A percentile compares a stretch with the other conserved stretches of the same genome.
phyloP scores from a whole-genome alignment of 2,888 invertebrate species.

The Gari tellinella region DNA sequence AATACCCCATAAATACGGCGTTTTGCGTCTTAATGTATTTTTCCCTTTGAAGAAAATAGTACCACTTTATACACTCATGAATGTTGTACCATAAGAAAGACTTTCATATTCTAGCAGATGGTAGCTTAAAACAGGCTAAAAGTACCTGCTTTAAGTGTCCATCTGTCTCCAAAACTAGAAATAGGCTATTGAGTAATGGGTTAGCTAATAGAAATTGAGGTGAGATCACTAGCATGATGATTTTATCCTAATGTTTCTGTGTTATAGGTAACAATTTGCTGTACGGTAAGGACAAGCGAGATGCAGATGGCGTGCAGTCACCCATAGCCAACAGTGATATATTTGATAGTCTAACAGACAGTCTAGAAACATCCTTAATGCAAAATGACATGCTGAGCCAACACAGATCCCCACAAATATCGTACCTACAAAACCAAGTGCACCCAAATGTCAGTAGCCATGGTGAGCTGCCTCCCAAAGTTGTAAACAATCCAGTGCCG shows the following conservation, averaged over 20 bases:
- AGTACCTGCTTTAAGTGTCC: no score
- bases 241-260: not conserved
- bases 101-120: no score
- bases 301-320: slow-evolving; percentile 52
- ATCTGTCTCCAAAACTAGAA: no score
- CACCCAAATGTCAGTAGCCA: slow-evolving; percentile 81
- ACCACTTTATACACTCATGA: no score
- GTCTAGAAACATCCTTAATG: slow-evolving; percentile 83
- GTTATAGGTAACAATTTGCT: slow-evolving; percentile 65
- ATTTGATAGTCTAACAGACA: slow-evolving; percentile 79
- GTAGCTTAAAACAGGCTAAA: no score
- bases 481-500: slow-evolving; percentile 79
- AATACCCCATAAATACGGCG: no score
- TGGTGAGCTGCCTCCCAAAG: slow-evolving; percentile 80
- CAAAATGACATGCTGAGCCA: slow-evolving; percentile 85
- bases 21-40: no score
- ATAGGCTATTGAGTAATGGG: no score
- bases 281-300: slow-evolving; percentile 62
- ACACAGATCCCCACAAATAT: slow-evolving; percentile 86
- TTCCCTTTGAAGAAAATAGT: no score
- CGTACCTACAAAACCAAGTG: slow-evolving; percentile 91
- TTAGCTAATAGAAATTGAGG: no score
- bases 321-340: slow-evolving; percentile 61
- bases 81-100: no score
- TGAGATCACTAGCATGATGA: no score